Conservation (phyloP, 2,888 invertebrate species). For the Eupithecia inturbata region DNA sequence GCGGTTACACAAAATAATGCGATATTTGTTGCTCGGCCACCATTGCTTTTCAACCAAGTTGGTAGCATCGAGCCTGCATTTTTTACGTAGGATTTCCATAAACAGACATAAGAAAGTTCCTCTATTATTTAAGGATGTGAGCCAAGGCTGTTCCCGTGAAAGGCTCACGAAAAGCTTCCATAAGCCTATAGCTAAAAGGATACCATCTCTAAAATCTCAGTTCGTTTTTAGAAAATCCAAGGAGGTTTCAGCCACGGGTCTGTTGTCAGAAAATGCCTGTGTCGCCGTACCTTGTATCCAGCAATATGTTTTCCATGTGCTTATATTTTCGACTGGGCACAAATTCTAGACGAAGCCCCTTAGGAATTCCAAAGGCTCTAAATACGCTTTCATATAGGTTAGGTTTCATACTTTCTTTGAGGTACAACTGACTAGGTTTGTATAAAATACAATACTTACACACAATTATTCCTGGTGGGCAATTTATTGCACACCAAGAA, state of each 20-base stretch:
- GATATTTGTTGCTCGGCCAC: neutral
- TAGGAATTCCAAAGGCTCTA: neutral
- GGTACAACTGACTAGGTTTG: neutral
- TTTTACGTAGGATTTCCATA: neutral
- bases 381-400: neutral
- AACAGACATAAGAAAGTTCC: constrained; percentile 22
- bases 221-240: constrained; percentile 15
- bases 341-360: too few species aligned
- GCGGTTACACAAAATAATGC: neutral
- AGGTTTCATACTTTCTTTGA: neutral
- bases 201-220: constrained; percentile 23
- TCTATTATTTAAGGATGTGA: constrained; percentile 32
- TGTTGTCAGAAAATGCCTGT: neutral
- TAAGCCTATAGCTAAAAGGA: constrained; percentile 29
- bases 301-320: neutral
- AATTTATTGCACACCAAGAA: too few species aligned
- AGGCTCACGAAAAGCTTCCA: constrained; percentile 24
- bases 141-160: constrained; percentile 34
- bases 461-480: too few species aligned
- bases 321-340: neutral
- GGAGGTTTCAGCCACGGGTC: neutral
- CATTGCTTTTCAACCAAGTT: neutral
- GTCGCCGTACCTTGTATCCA: neutral
- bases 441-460: too few species aligned
- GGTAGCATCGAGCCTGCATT: neutral